These are phyloP conservation scores for Euura lappo DNA, from an alignment of 1,140 invertebrate species.

Conservation along the genomic window DNA sequence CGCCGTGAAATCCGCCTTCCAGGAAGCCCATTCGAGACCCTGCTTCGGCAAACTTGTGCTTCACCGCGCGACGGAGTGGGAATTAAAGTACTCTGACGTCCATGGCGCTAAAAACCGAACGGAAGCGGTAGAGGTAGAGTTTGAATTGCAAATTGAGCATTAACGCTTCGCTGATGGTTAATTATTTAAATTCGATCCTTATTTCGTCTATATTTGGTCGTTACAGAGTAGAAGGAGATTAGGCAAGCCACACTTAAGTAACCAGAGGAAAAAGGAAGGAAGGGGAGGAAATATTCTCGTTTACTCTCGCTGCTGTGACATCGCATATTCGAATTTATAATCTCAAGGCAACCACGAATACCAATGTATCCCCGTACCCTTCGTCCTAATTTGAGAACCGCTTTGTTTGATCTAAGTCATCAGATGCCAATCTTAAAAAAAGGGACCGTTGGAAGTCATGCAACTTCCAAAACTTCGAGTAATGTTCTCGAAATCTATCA, in stretches of 20 bases:
- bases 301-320: no score
- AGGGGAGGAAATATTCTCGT: no score
- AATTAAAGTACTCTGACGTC: neutral
- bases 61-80: neutral
- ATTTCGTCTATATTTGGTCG: conserved; percentile 7
- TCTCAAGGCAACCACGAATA: no score
- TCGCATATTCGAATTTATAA: no score
- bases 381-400: no score
- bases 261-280: neutral
- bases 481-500: no score
- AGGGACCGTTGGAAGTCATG: no score
- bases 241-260: neutral
- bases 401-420: no score
- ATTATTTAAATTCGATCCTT: conserved; percentile 7
- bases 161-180: neutral
- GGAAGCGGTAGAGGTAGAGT: neutral
- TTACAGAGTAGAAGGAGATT: neutral
- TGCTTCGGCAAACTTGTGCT: neutral
- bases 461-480: no score
- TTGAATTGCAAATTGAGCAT: conserved; percentile 6
- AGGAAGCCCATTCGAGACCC: neutral
- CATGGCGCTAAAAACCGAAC: neutral
- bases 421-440: no score
- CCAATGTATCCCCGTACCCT: no score
- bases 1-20: neutral